These are phyloP conservation scores for Nomada flava DNA, from an alignment of 2,888 invertebrate genomes.

Conservation along the genomic window DNA sequence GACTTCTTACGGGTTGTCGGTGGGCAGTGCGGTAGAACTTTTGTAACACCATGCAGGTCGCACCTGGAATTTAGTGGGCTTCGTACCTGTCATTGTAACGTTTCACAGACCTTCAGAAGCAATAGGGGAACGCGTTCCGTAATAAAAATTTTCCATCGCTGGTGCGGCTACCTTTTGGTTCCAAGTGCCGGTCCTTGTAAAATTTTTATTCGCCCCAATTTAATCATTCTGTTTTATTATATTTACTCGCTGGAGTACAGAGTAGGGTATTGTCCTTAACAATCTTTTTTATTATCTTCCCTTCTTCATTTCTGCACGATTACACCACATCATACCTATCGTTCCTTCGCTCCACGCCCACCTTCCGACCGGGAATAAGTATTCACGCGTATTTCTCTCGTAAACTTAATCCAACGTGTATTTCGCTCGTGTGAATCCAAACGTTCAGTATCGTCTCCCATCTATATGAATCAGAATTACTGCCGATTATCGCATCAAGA, in stretches of 20 bases:
- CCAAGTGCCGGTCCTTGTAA: background rate
- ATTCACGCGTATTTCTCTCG: conserved; percentile 18
- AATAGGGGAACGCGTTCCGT: background rate
- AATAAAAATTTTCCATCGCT: background rate
- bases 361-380: background rate
- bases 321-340: background rate
- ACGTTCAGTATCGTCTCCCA: too few species aligned
- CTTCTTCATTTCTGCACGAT: background rate
- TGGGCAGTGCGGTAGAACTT: conserved; percentile 7
- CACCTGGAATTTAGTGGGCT: background rate
- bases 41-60: conserved; percentile 5
- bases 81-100: background rate
- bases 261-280: background rate
- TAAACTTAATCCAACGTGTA: background rate
- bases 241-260: too few species aligned
- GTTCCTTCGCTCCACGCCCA: background rate
- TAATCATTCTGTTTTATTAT: background rate
- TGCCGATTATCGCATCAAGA: too few species aligned
- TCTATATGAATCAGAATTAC: too few species aligned
- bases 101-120: background rate
- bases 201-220: too few species aligned
- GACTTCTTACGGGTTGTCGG: conserved; percentile 11
- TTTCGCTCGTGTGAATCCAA: too few species aligned
- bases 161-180: background rate
- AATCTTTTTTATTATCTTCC: background rate